Evolutionary conservation across 2,113 vertebrate genomes (phyloP).

Genomic region (Strix uralensis): DNA sequence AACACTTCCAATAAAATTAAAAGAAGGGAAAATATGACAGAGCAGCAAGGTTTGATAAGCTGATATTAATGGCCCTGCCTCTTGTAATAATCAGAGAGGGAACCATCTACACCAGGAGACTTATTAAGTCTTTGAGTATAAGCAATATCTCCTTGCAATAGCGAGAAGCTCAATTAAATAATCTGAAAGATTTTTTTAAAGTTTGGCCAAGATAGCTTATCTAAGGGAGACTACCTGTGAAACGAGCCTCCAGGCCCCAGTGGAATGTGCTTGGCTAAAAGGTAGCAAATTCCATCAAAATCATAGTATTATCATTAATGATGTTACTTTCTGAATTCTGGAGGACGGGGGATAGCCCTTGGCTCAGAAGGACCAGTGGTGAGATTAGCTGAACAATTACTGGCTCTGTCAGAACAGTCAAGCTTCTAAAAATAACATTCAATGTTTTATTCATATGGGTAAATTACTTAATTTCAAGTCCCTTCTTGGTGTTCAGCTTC

Average conservation of each 20-base stretch:
- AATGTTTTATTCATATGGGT: conserved; percentile 2
- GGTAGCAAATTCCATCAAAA: conserved; percentile 33
- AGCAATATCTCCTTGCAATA: not conserved
- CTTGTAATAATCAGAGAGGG: not conserved
- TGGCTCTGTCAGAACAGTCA: not conserved
- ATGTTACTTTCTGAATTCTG: not conserved
- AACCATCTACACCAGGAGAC: not conserved
- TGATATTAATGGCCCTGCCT: not conserved
- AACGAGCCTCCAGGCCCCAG: not conserved
- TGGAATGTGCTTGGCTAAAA: not conserved
- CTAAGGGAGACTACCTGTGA: not conserved
- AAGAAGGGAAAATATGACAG: not conserved
- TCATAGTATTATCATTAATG: not conserved
- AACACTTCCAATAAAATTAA: not conserved
- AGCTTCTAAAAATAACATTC: not conserved
- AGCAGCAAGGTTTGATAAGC: not conserved
- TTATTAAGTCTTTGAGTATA: conserved; percentile 24
- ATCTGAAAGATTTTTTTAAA: conserved; percentile 23
- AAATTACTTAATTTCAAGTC: conserved; percentile 15
- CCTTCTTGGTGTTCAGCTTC: not conserved
- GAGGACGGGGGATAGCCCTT: not conserved
- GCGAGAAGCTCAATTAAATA: conserved; percentile 14
- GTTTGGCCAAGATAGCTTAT: not conserved
- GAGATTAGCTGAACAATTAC: conserved; percentile 11
- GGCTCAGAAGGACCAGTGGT: not conserved